Conservation (phyloP, 2,113 vertebrate genomes). For the Mesitornis unicolor region DNA sequence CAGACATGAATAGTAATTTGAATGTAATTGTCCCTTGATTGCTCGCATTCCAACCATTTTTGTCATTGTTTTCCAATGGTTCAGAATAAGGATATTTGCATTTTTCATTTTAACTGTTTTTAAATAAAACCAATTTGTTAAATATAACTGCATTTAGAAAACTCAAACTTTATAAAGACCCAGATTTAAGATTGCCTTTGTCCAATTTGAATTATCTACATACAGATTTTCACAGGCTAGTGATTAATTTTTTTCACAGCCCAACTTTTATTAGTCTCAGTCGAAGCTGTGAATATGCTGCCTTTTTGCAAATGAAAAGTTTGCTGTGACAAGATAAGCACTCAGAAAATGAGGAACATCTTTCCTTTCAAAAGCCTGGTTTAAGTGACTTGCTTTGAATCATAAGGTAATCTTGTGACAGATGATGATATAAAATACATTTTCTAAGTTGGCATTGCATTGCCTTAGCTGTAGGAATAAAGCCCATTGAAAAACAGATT, state of each 20-base stretch:
- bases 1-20: neutral
- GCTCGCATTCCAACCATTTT: neutral
- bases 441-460: neutral
- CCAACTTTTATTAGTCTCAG: neutral
- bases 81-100: neutral
- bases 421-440: conserved; percentile 13
- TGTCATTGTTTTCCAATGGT: neutral
- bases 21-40: neutral
- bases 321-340: conserved; percentile 21
- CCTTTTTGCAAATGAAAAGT: conserved; percentile 14
- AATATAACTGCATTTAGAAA: neutral
- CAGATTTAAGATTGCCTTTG: neutral
- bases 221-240: neutral
- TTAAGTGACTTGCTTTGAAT: conserved; percentile 45
- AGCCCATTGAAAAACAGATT: conserved; percentile 18
- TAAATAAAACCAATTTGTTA: neutral
- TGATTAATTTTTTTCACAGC: neutral
- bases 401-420: conserved; percentile 9
- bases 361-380: conserved; percentile 6
- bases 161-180: neutral
- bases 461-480: conserved; percentile 7
- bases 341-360: neutral
- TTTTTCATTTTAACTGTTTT: conserved; percentile 5
- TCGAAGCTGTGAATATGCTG: neutral
- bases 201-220: neutral